Conservation (phyloP, 2,888 invertebrate species). For the Caenorhabditis zanzibari region DNA sequence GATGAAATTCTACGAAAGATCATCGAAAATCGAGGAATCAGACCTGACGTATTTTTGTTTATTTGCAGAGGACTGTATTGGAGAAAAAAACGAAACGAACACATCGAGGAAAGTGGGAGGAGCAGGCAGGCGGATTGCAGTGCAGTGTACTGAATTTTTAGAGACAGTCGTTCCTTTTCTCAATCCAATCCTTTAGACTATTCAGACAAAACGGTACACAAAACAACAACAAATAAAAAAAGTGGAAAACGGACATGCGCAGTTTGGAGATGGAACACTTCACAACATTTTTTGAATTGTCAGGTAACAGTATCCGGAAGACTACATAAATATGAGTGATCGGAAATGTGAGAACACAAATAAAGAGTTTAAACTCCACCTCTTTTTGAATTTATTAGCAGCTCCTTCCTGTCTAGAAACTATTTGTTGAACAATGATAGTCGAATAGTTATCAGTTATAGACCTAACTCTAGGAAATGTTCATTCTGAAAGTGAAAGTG, state of each 20-base stretch:
- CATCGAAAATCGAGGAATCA: conserved; percentile 52
- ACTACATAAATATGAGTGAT: neutral
- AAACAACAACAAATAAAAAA: conserved; percentile 62
- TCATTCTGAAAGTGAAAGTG: conserved; percentile 17
- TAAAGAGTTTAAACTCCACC: neutral
- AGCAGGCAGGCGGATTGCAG: conserved; percentile 35
- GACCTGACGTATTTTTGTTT: conserved; percentile 59
- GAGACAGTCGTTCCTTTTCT: conserved; percentile 48
- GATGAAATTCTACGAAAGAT: conserved; percentile 53
- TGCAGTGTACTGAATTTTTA: conserved; percentile 44
- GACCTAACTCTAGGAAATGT: conserved; percentile 1
- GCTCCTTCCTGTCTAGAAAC: conserved; percentile 22
- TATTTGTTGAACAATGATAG: conserved; percentile 3
- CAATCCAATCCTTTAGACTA: conserved; percentile 11
- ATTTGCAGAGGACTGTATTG: conserved; percentile 58
- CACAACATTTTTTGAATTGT: conserved; percentile 50
- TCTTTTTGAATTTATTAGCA: too few species aligned
- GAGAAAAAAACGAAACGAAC: conserved; percentile 48
- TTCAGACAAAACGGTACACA: conserved; percentile 59
- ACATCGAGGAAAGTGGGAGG: conserved; percentile 42
- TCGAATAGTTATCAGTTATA: conserved; percentile 31
- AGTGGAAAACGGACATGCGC: conserved; percentile 56
- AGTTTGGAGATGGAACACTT: conserved; percentile 55
- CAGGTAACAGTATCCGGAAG: conserved; percentile 43
- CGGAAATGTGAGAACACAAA: neutral